Evolutionary conservation across 2,113 vertebrate genomes (phyloP), one percentile per base, ranked within the genome.

Genomic region (Brachirus orientalis): DNA sequence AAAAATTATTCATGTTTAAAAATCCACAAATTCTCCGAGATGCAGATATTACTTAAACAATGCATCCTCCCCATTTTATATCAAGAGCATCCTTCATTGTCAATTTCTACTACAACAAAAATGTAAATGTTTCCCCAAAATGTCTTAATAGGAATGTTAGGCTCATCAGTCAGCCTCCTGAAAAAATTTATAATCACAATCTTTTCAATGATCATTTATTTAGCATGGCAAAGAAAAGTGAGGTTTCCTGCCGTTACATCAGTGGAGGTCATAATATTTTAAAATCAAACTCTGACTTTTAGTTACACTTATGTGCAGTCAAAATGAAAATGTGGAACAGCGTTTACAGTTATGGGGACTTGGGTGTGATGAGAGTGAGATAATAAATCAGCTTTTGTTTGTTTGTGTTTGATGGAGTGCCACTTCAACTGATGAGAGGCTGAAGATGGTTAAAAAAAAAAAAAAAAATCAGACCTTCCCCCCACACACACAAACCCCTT

Each of bases 341-440:
- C 55, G 70, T 68, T 68, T 62, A 48, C 17, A 40, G 17, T 63
- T 69, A 58, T 63, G 9, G 46, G 19, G 44, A 57, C 6, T 13
- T 5, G 20, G 53, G 63, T 43, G 77, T 22, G 40, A 50, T 45
- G 53, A 55, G 10, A 72, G 65, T 63, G 17, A 44, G 48, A 65
- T 66, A 45, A 69, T 71, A 69, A 69, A 79, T 79, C 58, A 67
- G 54, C 55, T 63, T 74, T 40, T 77, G 67, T 83, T 85, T 87
- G 68, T 81, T 79, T 81, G 68, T 35, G 69, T 69, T 43, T 79
- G 58, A 70, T 51, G 52, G 66, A 70, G 72, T 53, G 79, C 55
- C 72, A 87, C 79, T 86, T 79, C 56, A 70, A 40, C 67, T 75
- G 69, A 85, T 69, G 69, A 77, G 54, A 62, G 59, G 44, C 38